Base-by-base conservation (phyloP, 2,113 vertebrate genomes). In the Tragelaphus imberbis region DNA sequence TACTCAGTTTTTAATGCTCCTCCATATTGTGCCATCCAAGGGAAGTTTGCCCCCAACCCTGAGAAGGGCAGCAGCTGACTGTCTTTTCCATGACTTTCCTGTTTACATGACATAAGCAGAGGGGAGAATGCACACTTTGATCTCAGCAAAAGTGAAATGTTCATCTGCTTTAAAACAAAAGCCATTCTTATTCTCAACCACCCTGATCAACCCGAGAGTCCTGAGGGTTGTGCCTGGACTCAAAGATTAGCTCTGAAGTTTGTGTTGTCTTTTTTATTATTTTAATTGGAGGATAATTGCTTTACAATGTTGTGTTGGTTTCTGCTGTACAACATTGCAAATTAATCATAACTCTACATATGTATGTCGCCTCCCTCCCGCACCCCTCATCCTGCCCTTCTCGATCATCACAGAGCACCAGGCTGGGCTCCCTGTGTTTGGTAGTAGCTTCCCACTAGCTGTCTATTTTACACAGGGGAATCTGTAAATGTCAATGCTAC, bases 1-100 rank as follows among this genome's bases (percentile, higher is more conserved):
- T 95, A 77, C 94, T 95, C 71, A 84, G 90, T n/a, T 44, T 98
- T 95, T 88, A 75, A 17, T 33, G 96, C 77, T 95, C 81, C 49
- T 91, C 91, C 94, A 36, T 15, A 87, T 49, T 44, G 88, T n/a
- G 49, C 63, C 55, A 19, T 30, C 27, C 8, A n/a, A 55, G 59
- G 82, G 90, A 95, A 88, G 63, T 33, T 28, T 56, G 30, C 25
- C 84, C 49, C 49, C 2, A 19, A 2, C 75, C 58, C 84, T 21
- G 92, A 4, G 36, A 6, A 33, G 96, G 27, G 61, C 47, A 36
- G 90, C 44, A 49, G 84, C 97, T 90, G 92, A 47, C 17, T 65
- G 84, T 91, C 36, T 40, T 49, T 84, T 61, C 27, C 61, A 88
- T 0, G 0, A 9, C 55, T 92, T 95, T 17, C 56, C 55, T 58